Percentiles rank a stretch among this genome's conserved stretches.
Conservation (phyloP, 2,888 invertebrate species). For the Rhagonycha fulva region DNA sequence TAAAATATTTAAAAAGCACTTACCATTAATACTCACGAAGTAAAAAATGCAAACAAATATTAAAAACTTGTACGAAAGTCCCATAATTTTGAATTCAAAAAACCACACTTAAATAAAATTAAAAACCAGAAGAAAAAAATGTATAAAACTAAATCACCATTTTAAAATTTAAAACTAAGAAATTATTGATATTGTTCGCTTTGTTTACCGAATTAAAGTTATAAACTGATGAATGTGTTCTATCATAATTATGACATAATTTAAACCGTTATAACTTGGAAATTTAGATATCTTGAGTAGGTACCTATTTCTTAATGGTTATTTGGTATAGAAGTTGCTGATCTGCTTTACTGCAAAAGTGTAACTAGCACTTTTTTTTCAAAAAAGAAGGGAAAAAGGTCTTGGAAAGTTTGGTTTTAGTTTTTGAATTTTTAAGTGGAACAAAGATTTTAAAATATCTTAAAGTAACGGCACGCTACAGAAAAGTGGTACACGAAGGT, state of each 20-base stretch:
- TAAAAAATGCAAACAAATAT: not conserved
- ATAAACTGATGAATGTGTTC: slow-evolving; percentile 2
- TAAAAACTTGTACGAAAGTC: not conserved
- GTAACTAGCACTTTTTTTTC: not conserved
- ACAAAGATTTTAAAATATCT: not conserved
- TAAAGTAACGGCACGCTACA: not conserved
- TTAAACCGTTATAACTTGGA: slow-evolving; percentile 21
- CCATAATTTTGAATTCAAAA: not conserved
- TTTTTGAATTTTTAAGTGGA: not conserved
- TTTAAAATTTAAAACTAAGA: not conserved
- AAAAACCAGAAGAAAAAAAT: not conserved
- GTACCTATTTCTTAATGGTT: not conserved
- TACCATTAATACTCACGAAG: not conserved
- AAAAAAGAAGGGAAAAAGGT: not conserved
- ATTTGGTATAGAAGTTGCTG: not conserved
- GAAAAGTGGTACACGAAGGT: not conserved
- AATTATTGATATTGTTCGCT: not conserved
- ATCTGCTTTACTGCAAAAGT: not conserved
- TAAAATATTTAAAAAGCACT: not conserved
- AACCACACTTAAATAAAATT: not conserved
- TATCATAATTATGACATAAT: slow-evolving; percentile 19
- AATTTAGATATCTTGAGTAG: not conserved
- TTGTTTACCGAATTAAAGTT: not conserved
- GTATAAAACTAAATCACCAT: not conserved
- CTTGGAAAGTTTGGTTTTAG: not conserved